Percentiles rank a stretch among this genome's conserved stretches.
Conservation (phyloP, 2,113 vertebrate genomes). For the Fukomys damarensis region DNA sequence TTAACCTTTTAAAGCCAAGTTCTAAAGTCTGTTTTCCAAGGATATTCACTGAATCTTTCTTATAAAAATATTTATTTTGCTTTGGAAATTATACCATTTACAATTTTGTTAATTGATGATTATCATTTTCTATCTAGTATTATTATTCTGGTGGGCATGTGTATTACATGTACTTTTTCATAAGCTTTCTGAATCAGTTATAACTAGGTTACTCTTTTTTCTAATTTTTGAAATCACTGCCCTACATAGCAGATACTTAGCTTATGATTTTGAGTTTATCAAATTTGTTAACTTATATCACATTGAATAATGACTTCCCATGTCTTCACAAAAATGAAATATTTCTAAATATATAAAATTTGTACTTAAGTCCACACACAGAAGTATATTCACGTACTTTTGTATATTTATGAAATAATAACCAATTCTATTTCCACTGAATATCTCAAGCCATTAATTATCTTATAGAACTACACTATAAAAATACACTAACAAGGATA, state of each 20-base stretch:
- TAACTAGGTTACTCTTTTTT: background rate
- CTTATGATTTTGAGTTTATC: background rate
- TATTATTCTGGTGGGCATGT: background rate
- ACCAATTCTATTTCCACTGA: background rate
- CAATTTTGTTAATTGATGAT: background rate
- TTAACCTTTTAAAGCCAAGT: background rate
- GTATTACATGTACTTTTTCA: background rate
- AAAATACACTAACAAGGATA: background rate
- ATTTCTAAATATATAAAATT: background rate
- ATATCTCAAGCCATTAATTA: background rate
- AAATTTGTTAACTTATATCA: background rate
- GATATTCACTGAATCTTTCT: background rate
- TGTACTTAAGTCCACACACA: background rate
- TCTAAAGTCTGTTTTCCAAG: background rate
- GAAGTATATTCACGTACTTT: background rate
- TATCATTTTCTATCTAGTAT: background rate
- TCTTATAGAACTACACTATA: background rate
- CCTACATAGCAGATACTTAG: background rate
- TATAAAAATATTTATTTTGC: background rate
- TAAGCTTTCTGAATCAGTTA: background rate
- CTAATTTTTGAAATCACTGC: background rate
- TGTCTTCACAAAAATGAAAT: background rate
- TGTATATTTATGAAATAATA: background rate
- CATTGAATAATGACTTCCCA: background rate
- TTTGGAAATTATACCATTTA: background rate